phyloP scores from a whole-genome alignment of 2,888 invertebrate species.

The Stenotaenia linearis region DNA sequence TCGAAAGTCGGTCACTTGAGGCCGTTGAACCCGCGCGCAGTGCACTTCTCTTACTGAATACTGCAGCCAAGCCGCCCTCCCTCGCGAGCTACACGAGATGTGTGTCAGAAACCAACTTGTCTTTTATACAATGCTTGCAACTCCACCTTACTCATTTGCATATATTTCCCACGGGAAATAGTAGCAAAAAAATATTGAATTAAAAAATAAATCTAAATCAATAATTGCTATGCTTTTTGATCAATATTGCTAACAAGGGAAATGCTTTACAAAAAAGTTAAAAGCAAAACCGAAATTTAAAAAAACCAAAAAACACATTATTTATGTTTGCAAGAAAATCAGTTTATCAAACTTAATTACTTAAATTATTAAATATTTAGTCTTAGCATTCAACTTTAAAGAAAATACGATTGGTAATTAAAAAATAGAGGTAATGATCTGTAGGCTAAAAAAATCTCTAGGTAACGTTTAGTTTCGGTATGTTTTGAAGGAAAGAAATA shows the following conservation, averaged over 20 bases:
- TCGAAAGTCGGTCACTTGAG: slow-evolving; percentile 18
- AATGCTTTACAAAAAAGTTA: neutral
- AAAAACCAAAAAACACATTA: neutral
- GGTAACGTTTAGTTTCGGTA: neutral
- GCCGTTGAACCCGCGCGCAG: slow-evolving; percentile 13
- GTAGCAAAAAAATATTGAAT: neutral
- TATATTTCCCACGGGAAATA: slow-evolving; percentile 22
- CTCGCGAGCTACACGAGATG: neutral
- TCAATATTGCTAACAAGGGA: neutral
- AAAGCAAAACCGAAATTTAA: neutral
- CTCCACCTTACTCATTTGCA: slow-evolving; percentile 13
- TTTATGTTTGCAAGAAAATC: neutral
- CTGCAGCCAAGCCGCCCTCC: slow-evolving; percentile 26
- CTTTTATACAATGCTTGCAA: slow-evolving; percentile 1
- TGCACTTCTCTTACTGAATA: neutral
- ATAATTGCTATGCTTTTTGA: neutral
- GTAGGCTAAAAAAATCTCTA: neutral
- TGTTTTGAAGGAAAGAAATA: neutral
- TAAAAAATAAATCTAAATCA: neutral
- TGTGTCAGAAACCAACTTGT: slow-evolving; percentile 26
- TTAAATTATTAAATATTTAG: too few species aligned
- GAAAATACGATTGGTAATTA: too few species aligned
- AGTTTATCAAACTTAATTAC: too few species aligned
- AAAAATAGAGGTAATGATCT: neutral
- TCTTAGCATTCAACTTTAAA: too few species aligned